phyloP scores from a whole-genome alignment of 2,888 invertebrate species.

The Sarcophaga carnaria region DNA sequence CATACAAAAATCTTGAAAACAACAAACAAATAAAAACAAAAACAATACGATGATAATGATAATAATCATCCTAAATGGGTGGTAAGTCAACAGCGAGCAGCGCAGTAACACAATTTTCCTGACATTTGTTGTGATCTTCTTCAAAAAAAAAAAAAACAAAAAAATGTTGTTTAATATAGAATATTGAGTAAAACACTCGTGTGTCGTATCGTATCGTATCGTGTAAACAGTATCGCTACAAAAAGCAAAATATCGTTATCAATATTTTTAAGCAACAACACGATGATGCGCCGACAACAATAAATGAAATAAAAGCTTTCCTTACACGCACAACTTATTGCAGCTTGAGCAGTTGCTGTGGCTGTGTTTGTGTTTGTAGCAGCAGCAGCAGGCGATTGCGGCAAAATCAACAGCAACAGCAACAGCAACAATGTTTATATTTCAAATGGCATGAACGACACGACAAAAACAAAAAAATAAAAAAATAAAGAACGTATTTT shows the following conservation, averaged over 20 bases:
- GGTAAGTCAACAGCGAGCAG: neutral
- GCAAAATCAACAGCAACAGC: slow-evolving; percentile 5
- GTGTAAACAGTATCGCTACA: slow-evolving; percentile 47
- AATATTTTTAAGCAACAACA: slow-evolving; percentile 40
- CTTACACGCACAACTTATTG: neutral
- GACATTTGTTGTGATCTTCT: neutral
- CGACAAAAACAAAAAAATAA: neutral
- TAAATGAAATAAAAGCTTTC: slow-evolving; percentile 41
- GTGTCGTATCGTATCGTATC: slow-evolving; percentile 27
- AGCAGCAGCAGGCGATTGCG: slow-evolving; percentile 10
- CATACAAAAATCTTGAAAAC: neutral
- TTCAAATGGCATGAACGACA: neutral
- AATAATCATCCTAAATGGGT: slow-evolving; percentile 51
- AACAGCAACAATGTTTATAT: slow-evolving; percentile 12
- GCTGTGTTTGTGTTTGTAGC: neutral
- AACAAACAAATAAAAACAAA: neutral
- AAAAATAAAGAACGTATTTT: slow-evolving; percentile 26
- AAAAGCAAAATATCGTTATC: slow-evolving; percentile 45
- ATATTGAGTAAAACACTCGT: slow-evolving; percentile 21
- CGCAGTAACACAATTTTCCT: neutral
- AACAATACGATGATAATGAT: slow-evolving; percentile 32
- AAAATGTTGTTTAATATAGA: neutral
- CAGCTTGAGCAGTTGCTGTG: neutral
- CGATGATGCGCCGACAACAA: neutral
- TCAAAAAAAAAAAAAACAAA: too few relatives aligned